phyloP scores from a whole-genome alignment of 1,140 invertebrate genomes.

The Cyclargus thomasi region DNA sequence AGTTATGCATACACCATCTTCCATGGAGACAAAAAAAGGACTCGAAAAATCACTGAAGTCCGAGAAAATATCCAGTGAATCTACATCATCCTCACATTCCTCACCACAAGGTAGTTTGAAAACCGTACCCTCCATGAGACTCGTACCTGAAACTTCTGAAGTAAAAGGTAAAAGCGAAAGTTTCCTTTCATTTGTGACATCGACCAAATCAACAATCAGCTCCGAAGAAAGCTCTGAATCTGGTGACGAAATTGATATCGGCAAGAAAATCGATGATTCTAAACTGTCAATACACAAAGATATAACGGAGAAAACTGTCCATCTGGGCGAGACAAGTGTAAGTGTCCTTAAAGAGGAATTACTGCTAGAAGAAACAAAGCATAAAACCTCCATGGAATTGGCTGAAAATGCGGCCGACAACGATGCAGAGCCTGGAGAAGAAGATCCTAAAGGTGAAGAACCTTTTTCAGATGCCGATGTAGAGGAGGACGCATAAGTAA shows the following conservation, averaged over 20 bases:
- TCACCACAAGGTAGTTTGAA: constrained; percentile 47
- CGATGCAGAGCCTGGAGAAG: too few species aligned
- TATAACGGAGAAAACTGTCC: background rate
- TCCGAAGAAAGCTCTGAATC: constrained; percentile 42
- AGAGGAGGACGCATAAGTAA: too few species aligned
- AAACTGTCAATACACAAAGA: background rate
- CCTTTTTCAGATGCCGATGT: too few species aligned
- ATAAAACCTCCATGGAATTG: too few species aligned
- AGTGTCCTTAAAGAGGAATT: too few species aligned
- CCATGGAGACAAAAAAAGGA: constrained; percentile 26
- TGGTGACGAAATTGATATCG: constrained; percentile 41
- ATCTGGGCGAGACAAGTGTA: too few species aligned
- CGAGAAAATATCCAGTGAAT: constrained; percentile 20
- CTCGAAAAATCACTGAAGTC: constrained; percentile 25
- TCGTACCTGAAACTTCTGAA: constrained; percentile 42
- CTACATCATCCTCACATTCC: constrained; percentile 32
- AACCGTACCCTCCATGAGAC: constrained; percentile 55
- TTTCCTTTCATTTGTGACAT: constrained; percentile 49
- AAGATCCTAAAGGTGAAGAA: too few species aligned
- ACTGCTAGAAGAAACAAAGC: too few species aligned
- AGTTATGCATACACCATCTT: constrained; percentile 25
- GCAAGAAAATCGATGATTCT: constrained; percentile 37
- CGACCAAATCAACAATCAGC: constrained; percentile 47
- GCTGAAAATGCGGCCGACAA: too few species aligned
- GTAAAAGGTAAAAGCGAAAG: constrained; percentile 36